These are phyloP conservation scores for Serilophus lunatus DNA, from an alignment of 2,113 vertebrate species.

Conservation along the genomic window DNA sequence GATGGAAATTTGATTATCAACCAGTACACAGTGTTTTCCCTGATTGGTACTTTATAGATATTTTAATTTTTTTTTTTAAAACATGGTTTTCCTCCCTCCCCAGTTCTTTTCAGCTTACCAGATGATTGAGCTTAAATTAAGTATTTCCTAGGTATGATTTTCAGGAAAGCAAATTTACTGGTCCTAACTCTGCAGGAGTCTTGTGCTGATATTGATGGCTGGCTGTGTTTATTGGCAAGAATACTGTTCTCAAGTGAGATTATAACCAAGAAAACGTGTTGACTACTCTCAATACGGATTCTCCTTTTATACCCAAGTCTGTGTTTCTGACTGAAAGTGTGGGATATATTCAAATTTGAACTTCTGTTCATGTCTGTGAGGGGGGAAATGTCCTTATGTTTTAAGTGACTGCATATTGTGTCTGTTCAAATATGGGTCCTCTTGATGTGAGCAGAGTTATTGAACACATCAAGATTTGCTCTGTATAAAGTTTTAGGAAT, in stretches of 20 bases:
- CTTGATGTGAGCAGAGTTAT: neutral
- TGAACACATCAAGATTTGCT: neutral
- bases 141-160: neutral
- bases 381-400: neutral
- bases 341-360: neutral
- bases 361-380: neutral
- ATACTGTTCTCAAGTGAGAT: neutral
- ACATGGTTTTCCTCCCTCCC: neutral
- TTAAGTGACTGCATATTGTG: neutral
- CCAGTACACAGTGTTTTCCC: neutral
- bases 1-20: neutral
- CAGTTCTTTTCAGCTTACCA: neutral
- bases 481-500: neutral
- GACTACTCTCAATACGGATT: neutral
- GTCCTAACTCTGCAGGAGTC: neutral
- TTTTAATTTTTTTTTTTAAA: neutral
- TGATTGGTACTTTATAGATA: neutral
- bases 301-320: neutral
- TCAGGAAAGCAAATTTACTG: neutral
- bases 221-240: neutral
- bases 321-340: neutral
- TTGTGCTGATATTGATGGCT: neutral
- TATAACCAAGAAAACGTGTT: neutral
- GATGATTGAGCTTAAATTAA: conserved; percentile 5
- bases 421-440: neutral